Base-by-base conservation (phyloP, 2,888 invertebrate species). In the Folsomia candida region DNA sequence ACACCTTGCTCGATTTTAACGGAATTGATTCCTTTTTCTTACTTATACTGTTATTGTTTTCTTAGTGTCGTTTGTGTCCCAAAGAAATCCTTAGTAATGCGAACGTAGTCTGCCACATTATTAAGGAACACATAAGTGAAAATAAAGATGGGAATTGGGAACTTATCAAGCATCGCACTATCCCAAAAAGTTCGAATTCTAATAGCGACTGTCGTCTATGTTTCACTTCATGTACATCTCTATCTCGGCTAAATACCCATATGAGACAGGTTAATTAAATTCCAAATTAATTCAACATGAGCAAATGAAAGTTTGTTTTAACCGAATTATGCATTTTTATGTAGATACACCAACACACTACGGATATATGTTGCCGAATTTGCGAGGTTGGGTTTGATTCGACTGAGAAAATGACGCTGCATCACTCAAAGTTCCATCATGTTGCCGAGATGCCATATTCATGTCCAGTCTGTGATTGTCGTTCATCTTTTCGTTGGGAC, bases 381-480 rank as follows among this genome's bases (percentile, higher is more conserved):
- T 37, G 37, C 14, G 37, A 37, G 37, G 14, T 14, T 37, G 6
- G 37, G 14, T 37, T 37, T 37, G 37, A 37, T 37, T 9, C 37
- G 6, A 14, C 14, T 4, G 37, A 37, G 4, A 9, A 4, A 4
- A 37, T 37, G 37, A 37, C 6, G 4, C 37, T 37, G n/a, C 61
- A 61, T 61, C 22, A 20, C 2, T 20, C 27, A 28, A 29, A 61
- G 29, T 29, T 20, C 22, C 61, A 61, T n/a, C 20, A 1, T 1
- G 11, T 20, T 27, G 18, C 27, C 2, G 61, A 61, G 29, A 61
- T 61, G 61, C 61, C 61, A 18, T 61, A 26, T 20, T 61, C 26
- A 20, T 61, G 61, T 6, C 61, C 61, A 14, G 14, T 61, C 29
- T 61, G 61, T 18, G 61, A 61, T 61, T 27, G 20, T 28, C 27